These are phyloP conservation scores for Otocyon megalotis DNA, from an alignment of 2,113 vertebrate species.

Conservation along the genomic window DNA sequence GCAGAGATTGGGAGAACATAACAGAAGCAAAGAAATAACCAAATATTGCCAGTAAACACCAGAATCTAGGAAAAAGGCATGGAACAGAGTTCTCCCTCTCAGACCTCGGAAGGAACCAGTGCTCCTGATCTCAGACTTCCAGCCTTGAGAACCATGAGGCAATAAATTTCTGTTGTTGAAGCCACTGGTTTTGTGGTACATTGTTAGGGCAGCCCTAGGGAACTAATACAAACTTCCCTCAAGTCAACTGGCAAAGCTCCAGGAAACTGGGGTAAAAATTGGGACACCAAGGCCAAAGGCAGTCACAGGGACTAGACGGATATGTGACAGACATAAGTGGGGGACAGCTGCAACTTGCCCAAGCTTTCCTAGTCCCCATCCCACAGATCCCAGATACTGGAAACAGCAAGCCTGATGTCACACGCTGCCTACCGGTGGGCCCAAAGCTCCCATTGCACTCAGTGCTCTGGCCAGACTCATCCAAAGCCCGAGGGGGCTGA, in stretches of 20 bases:
- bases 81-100: neutral
- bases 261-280: neutral
- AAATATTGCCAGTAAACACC: neutral
- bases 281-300: neutral
- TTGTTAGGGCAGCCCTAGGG: neutral
- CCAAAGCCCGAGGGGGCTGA: neutral
- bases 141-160: neutral
- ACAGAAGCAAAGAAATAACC: neutral
- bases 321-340: neutral
- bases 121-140: neutral
- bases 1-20: neutral
- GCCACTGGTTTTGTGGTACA: neutral
- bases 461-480: neutral
- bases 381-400: neutral
- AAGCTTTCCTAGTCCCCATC: neutral
- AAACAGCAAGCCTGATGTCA: neutral
- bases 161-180: neutral
- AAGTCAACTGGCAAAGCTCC: constrained; percentile 15
- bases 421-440: rapidly evolving
- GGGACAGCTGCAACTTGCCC: too few species aligned
- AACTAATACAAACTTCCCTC: neutral
- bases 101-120: neutral
- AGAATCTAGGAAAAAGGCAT: neutral
- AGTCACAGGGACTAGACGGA: neutral
- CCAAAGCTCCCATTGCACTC: neutral